Percentiles rank a stretch among this genome's conserved stretches.
Evolutionary conservation across 2,888 invertebrate genomes (phyloP).

Genomic region (Exephanes ischioxanthus): DNA sequence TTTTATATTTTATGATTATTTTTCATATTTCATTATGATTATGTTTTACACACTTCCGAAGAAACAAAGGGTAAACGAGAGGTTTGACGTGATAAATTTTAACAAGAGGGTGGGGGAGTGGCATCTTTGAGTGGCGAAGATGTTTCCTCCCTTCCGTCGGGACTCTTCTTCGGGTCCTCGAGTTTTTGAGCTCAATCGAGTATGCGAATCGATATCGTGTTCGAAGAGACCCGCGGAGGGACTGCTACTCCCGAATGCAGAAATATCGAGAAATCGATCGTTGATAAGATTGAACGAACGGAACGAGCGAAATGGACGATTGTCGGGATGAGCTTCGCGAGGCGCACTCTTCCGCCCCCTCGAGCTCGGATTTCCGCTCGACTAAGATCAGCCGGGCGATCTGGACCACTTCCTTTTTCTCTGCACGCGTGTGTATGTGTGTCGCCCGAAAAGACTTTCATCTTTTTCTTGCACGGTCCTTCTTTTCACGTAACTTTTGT

Average conservation of each 20-base stretch:
- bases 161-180: neutral
- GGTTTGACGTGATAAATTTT: conserved; percentile 40
- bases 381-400: conserved; percentile 60
- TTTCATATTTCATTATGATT: too few relatives aligned
- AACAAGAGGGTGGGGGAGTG: conserved; percentile 8
- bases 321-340: conserved; percentile 25
- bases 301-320: conserved; percentile 54
- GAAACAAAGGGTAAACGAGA: conserved; percentile 25
- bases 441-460: conserved; percentile 29
- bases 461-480: conserved; percentile 20
- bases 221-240: conserved; percentile 41
- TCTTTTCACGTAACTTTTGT: conserved; percentile 47
- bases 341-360: conserved; percentile 59
- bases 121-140: conserved; percentile 12
- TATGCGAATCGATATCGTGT: conserved; percentile 60
- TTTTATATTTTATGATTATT: too few relatives aligned
- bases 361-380: conserved; percentile 65
- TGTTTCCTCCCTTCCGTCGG: neutral
- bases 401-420: conserved; percentile 22
- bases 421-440: conserved; percentile 25
- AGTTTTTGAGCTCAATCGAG: conserved; percentile 55
- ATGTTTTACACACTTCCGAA: neutral
- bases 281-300: conserved; percentile 69
- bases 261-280: conserved; percentile 70
- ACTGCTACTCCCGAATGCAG: conserved; percentile 62